Base-by-base conservation (phyloP, 64 coral and sea anemone genomes). In the Montipora capricornis region DNA sequence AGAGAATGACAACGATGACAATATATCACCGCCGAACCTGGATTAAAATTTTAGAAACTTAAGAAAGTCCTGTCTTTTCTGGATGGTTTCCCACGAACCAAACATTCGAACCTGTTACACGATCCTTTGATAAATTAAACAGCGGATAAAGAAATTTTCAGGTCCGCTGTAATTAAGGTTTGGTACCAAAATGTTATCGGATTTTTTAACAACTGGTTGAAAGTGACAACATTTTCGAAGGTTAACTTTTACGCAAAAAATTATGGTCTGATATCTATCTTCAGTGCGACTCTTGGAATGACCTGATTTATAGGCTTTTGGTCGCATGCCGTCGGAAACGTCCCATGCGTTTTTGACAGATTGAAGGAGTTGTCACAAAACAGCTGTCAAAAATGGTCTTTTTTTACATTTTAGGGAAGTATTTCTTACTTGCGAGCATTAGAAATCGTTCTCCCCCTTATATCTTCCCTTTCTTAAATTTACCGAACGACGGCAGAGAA, bases 291-390 rank as follows among this genome's bases (percentile, higher is more conserved):
- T 71, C 49, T 73, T 14, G 16, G 67, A 49, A 71, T 70, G 68
- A 49, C 46, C 53, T 57, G 6, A 57, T 78, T 17, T 46, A 49
- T 14, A 47, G 46, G 14, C 26, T 76, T 76, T 47, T 45, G 4
- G 24, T 11, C 37, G 11, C 74, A 44, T 1, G 7, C 8, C 74
- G 37, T 29, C 12, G 24, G 26, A 46, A 76, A 76, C 13, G 37
- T 78, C 46, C 6, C 46, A 8, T 47, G 14, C 4, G 5, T 11
- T 6, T 44, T n/a, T 51, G 82, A 86, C 82, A 86, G 82, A 64
- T 86, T 60, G 66, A 86, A 86, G 46, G 4, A 61, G 45, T 86
- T 84, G 62, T 68, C 67, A 50, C 66, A 49, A 37, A 78, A 76
- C 37, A 61, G 45, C 71, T 84, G 62, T 68, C 67, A 50, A 49